Base-by-base conservation (phyloP, 2,888 invertebrate species). In the Andrena praecox region DNA sequence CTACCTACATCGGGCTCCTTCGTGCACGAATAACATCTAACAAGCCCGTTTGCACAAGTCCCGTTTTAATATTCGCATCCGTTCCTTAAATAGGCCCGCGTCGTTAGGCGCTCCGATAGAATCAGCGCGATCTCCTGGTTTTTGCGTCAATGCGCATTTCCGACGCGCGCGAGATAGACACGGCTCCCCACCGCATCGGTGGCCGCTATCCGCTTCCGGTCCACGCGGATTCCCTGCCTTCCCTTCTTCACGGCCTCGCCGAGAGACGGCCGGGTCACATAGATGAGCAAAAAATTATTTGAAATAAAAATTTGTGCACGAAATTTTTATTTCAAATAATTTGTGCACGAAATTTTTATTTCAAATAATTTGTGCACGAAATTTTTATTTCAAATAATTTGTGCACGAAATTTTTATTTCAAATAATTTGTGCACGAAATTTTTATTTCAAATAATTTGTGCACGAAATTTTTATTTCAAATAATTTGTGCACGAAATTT, bases 111-210 rank as follows among this genome's bases (percentile, higher is more conserved):
- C 72, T 63, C 31, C 54, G 83, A 79, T 85, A 83, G 74, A 84
- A 87, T 85, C 87, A 78, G 35, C 63, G 54, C 56, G 79, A 79
- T 70, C 59, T 42, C n/a, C 42, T 24, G 33, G 20, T 79, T 84
- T 71, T 85, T 80, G 74, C 84, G 69, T 71, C 71, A 79, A 77
- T 54, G 75, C 74, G 72, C 77, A 69, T 75, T 85, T 87, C 84
- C 79, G 69, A 79, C 72, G 59, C 56, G 62, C 74, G 59, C 42
- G 12, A 42, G 64, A 35, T 68, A 64, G 33, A 35, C 62, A 27
- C 27, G 6, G 20, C 66, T 73, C 60, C 56, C 56, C 33, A 4
- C 6, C 50, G 60, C 20, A 8, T 73, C 60, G 60, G 70, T 62
- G 66, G 75, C 72, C 68, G 27, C 62, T 74, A 69, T 68, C 66